phyloP scores from a whole-genome alignment of 1,140 invertebrate species.

The Prorops nasuta region DNA sequence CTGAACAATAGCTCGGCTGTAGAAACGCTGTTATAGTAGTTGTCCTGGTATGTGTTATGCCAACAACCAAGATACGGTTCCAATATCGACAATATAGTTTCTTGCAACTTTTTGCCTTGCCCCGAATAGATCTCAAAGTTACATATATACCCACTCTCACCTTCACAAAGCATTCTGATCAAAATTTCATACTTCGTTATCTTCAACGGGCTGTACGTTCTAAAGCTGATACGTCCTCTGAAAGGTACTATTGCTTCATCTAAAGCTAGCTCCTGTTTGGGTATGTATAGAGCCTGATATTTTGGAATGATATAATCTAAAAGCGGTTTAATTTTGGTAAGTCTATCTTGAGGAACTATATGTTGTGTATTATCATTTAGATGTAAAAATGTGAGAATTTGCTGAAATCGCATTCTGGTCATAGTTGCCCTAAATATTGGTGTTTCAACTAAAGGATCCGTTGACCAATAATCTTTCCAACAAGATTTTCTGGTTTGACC shows the following conservation, averaged over 20 bases:
- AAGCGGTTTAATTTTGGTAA: slow-evolving; percentile 20
- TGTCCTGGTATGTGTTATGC: slow-evolving; percentile 11
- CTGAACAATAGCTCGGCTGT: slow-evolving; percentile 1
- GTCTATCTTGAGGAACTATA: slow-evolving; percentile 11
- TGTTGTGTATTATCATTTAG: slow-evolving; percentile 17
- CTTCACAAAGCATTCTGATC: slow-evolving; percentile 14
- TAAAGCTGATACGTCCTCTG: slow-evolving; percentile 10
- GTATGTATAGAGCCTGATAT: slow-evolving; percentile 9
- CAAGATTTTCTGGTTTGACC: slow-evolving; percentile 9
- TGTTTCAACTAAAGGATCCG: slow-evolving; percentile 19
- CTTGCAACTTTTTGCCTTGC: slow-evolving; percentile 2
- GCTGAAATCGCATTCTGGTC: slow-evolving; percentile 19
- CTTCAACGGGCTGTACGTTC: slow-evolving; percentile 8
- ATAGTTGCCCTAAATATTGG: slow-evolving; percentile 25
- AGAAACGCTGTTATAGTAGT: slow-evolving; percentile 10
- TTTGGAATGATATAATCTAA: slow-evolving; percentile 13
- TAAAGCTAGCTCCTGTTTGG: slow-evolving; percentile 6
- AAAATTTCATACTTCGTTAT: slow-evolving; percentile 15
- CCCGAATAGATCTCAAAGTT: slow-evolving; percentile 11
- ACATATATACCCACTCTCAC: slow-evolving; percentile 8
- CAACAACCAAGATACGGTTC: slow-evolving; percentile 3
- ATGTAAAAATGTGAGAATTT: slow-evolving; percentile 19
- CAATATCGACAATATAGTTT: slow-evolving; percentile 4
- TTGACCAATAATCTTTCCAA: slow-evolving; percentile 13
- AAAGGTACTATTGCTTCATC: slow-evolving; percentile 13